These are phyloP conservation scores for Prunella himalayana DNA, from an alignment of 2,113 vertebrate species.

Conservation along the genomic window DNA sequence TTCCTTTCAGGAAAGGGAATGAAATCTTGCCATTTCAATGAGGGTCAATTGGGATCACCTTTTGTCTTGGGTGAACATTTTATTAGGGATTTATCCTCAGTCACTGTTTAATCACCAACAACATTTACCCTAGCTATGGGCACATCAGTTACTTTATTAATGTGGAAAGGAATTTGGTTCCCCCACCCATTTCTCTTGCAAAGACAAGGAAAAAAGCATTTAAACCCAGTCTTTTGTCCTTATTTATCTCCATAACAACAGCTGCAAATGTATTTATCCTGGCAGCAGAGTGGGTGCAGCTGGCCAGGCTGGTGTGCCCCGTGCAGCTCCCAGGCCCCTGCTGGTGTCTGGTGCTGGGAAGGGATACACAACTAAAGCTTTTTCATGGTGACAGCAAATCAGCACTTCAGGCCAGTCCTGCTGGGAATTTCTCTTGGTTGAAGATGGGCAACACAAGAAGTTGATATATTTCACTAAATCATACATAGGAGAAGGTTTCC, in stretches of 20 bases:
- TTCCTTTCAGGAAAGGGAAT: not conserved
- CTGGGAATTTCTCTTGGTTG: not conserved
- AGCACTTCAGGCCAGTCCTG: not conserved
- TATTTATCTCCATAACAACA: not conserved
- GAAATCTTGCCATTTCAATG: not conserved
- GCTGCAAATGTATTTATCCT: not conserved
- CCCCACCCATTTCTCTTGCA: not conserved
- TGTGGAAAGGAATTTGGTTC: not conserved
- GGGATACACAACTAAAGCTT: not conserved
- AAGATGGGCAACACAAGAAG: accelerated
- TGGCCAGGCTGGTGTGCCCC: not conserved
- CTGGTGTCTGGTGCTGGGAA: not conserved
- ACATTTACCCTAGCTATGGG: not conserved
- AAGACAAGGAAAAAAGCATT: not conserved
- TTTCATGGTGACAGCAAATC: not conserved
- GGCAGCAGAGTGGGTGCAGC: not conserved
- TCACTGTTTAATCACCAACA: not conserved
- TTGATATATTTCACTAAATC: not conserved
- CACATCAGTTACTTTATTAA: not conserved
- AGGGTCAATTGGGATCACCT: not conserved
- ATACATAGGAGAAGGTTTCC: accelerated
- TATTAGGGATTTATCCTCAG: not conserved
- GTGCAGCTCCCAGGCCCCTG: not conserved
- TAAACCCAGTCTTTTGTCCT: not conserved
- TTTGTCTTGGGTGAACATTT: not conserved